These are phyloP conservation scores for Digitonthophagus gazella DNA, from an alignment of 2,888 invertebrate species.

Conservation along the genomic window DNA sequence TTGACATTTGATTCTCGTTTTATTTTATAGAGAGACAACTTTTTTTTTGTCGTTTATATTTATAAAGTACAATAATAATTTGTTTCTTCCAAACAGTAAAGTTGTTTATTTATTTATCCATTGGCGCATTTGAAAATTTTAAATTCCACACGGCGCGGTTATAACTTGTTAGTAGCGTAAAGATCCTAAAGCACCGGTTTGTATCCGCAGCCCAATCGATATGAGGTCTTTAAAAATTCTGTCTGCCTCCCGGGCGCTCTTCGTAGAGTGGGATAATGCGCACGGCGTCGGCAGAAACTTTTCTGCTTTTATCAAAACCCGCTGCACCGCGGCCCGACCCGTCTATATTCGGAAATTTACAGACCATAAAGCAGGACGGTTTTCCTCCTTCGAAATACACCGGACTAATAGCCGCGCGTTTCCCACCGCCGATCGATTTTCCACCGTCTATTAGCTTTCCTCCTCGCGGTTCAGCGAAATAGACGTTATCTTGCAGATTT, in stretches of 20 bases:
- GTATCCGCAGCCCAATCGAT: neutral
- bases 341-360: neutral
- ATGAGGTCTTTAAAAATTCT: neutral
- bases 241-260: neutral
- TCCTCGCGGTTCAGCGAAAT: no score
- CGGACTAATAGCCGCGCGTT: neutral
- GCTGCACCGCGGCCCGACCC: neutral
- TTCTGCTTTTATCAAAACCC: neutral
- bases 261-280: neutral
- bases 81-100: no score
- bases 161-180: neutral
- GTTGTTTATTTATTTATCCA: neutral
- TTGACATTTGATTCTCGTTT: no score
- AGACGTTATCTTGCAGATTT: neutral
- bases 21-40: no score
- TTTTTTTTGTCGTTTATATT: no score
- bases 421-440: neutral
- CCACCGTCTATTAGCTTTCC: neutral
- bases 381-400: neutral
- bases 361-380: neutral
- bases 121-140: neutral
- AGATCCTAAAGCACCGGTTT: neutral
- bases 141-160: neutral
- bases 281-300: neutral
- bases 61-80: no score